Evolutionary conservation across 92 coral and sea anemone species (phyloP).

Genomic region (Hydrozoanthus gracilis): DNA sequence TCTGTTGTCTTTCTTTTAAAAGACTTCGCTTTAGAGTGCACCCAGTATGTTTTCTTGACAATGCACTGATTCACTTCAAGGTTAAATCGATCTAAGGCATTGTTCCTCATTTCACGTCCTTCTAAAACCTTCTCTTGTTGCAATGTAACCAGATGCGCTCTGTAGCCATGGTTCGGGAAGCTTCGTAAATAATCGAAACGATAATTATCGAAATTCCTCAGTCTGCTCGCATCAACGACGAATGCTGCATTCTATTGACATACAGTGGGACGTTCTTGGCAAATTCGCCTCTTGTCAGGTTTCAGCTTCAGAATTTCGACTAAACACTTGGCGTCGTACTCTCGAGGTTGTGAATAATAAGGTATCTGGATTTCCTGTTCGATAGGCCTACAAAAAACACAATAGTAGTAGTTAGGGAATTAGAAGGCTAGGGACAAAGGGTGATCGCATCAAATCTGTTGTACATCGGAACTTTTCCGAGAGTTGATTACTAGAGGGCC

Average conservation of each 20-base stretch:
- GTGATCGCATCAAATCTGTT: conserved; percentile 5
- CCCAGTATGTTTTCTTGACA: conserved; percentile 55
- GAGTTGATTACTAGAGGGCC: conserved; percentile 9
- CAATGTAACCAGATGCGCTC: conserved; percentile 38
- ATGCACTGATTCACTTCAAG: conserved; percentile 36
- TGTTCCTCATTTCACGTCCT: conserved; percentile 15
- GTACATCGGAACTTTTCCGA: background rate
- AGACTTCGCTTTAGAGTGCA: conserved; percentile 43
- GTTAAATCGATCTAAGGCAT: conserved; percentile 8
- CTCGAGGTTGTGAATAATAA: conserved; percentile 26
- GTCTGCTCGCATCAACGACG: conserved; percentile 40
- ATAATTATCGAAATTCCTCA: conserved; percentile 26
- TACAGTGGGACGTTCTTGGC: conserved; percentile 53
- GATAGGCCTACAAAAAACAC: conserved; percentile 36
- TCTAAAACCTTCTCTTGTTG: conserved; percentile 15
- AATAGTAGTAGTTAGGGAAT: background rate
- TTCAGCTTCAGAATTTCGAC: conserved; percentile 25
- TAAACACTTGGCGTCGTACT: conserved; percentile 29
- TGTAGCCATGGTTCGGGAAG: conserved; percentile 55
- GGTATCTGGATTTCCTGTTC: conserved; percentile 39
- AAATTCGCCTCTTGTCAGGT: conserved; percentile 40
- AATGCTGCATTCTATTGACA: conserved; percentile 50
- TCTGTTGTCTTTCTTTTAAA: conserved; percentile 58
- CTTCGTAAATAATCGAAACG: conserved; percentile 48
- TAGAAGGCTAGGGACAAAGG: conserved; percentile 12